Evolutionary conservation across 2,797 vertebrate genomes (phyloP), one percentile per base, ranked within the genome.

Genomic region (Characodon lateralis): DNA sequence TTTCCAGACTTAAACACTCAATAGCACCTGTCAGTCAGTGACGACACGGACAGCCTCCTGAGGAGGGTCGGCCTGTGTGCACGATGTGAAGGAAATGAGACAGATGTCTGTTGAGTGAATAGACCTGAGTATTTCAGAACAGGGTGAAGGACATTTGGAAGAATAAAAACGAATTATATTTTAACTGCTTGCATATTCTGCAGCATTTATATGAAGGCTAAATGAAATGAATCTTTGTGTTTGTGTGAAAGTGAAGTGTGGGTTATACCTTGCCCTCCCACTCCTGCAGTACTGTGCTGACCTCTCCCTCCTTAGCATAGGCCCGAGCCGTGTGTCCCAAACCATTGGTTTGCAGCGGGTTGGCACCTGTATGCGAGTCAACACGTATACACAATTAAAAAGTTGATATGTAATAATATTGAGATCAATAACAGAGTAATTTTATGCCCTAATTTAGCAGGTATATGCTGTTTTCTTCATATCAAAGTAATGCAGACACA

Each of bases 241-340:
- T 3, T 78, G 70, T 56, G 2, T 41, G 66, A 65, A 24, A 72
- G 71, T 63, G 48, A 59, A 24, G 46, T 66, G 46, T 46, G 24
- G 39, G 28, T 74, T 87, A 76, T 93, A 99, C 98, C 96, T 97
- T 98, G 1, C 89, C 77, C 81, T 98, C 97, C 9, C 95, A 95
- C 0, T 96, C 94, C 82, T 89, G 96, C 90, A 99, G 90, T 5
- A 96, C 92, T 35, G 92, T 89, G 92, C 94, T 90, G 76, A 98
- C 92, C 68, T 98, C 97, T 58, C 98, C 98, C 66, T 99, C 97
- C 7, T 96, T 97, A 72, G 97, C 96, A 0, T 99, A 99, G 86
- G 96, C 96, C 88, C 95, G 90, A 0, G 98, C 92, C 0, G 96
- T 96, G 87, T 99, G 97, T 77, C 97, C 98, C 95, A 98, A 95